phyloP scores from a whole-genome alignment of 1,140 invertebrate genomes.

The Frieseomelitta varia region DNA sequence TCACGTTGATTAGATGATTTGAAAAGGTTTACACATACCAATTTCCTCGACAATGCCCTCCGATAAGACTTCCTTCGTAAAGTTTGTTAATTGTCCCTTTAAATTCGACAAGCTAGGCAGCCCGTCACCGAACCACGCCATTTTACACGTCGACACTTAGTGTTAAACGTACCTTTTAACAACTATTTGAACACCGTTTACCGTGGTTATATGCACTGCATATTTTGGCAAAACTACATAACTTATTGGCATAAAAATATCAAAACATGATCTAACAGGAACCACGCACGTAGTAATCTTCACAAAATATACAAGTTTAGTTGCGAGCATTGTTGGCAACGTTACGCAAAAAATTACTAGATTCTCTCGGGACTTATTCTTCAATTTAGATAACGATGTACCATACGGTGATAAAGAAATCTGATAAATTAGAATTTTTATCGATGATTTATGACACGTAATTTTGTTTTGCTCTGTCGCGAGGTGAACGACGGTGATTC shows the following conservation, averaged over 20 bases:
- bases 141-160: slow-evolving; percentile 81
- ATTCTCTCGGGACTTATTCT: not conserved
- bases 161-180: slow-evolving; percentile 22
- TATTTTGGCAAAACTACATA: slow-evolving; percentile 34
- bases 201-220: slow-evolving; percentile 50
- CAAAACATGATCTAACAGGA: slow-evolving; percentile 57
- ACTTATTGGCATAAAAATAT: slow-evolving; percentile 37
- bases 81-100: slow-evolving; percentile 89
- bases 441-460: not conserved
- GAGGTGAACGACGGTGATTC: not conserved
- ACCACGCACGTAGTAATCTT: slow-evolving; percentile 56
- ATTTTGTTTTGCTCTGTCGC: no score
- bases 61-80: slow-evolving; percentile 88
- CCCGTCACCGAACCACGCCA: slow-evolving; percentile 90
- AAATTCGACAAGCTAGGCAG: slow-evolving; percentile 87
- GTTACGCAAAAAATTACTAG: slow-evolving; percentile 32
- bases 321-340: slow-evolving; percentile 47
- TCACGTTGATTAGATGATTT: not conserved
- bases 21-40: slow-evolving; percentile 74
- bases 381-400: not conserved
- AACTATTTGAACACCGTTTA: slow-evolving; percentile 34
- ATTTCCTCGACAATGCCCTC: slow-evolving; percentile 83
- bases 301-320: slow-evolving; percentile 52
- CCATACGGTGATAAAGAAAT: not conserved
- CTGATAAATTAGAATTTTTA: not conserved